Percentiles rank a stretch among this genome's conserved stretches.
phyloP scores from a whole-genome alignment of 2,797 vertebrate species.

The Molossus molossus region DNA sequence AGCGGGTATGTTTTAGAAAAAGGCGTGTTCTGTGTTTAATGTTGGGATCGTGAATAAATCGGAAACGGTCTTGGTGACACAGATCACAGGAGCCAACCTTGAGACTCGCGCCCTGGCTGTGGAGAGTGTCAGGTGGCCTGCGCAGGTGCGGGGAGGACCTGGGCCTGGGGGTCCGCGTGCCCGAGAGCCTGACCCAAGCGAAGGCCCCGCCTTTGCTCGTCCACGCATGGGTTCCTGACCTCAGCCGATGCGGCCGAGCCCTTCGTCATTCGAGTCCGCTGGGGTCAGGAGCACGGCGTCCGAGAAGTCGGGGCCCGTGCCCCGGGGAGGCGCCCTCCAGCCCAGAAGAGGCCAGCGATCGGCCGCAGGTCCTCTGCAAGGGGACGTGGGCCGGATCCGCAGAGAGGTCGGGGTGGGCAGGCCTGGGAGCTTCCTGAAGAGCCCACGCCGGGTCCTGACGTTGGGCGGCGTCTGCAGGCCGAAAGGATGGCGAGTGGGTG shows the following conservation, averaged over 20 bases:
- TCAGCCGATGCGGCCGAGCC: neutral
- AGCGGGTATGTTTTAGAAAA: neutral
- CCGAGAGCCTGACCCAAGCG: rapidly evolving
- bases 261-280: neutral
- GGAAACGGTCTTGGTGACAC: no score
- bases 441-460: neutral
- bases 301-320: rapidly evolving
- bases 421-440: neutral
- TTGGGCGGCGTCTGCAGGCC: rapidly evolving
- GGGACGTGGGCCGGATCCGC: rapidly evolving
- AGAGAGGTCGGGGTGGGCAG: neutral
- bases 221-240: rapidly evolving
- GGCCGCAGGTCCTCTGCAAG: rapidly evolving
- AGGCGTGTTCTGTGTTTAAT: neutral
- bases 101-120: rapidly evolving
- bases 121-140: rapidly evolving
- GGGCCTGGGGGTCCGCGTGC: rapidly evolving
- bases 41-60: neutral
- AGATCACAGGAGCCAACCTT: neutral
- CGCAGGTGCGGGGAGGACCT: rapidly evolving
- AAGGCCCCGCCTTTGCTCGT: neutral
- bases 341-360: rapidly evolving
- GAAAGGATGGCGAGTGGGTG: rapidly evolving
- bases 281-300: neutral
- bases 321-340: rapidly evolving